phyloP scores from a whole-genome alignment of 2,113 vertebrate genomes.

The Gobius niger region DNA sequence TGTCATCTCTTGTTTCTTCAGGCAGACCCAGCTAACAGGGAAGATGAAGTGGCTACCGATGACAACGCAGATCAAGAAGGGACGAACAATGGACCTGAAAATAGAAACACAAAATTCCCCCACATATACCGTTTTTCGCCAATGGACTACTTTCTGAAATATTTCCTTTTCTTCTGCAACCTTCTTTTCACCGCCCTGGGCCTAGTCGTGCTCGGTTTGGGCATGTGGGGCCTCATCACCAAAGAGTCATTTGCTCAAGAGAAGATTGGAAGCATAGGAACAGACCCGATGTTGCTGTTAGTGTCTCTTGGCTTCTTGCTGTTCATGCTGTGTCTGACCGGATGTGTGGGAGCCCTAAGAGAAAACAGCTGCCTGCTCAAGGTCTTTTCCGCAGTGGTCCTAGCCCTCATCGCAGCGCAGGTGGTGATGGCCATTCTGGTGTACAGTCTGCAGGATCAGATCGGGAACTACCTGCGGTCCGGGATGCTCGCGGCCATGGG shows the following conservation, averaged over 20 bases:
- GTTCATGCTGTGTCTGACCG: slow-evolving; percentile 76
- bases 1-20: slow-evolving; percentile 44
- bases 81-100: slow-evolving; percentile 13
- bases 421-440: slow-evolving; percentile 73
- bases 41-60: slow-evolving; percentile 16
- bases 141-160: slow-evolving; percentile 76
- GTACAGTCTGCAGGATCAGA: slow-evolving; percentile 68
- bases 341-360: slow-evolving; percentile 82
- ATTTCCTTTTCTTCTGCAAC: slow-evolving; percentile 80
- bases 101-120: slow-evolving; percentile 11
- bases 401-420: slow-evolving; percentile 73
- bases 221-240: slow-evolving; percentile 86
- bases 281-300: slow-evolving; percentile 85
- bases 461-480: slow-evolving; percentile 68
- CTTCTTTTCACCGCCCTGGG: slow-evolving; percentile 83
- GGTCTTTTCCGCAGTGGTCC: slow-evolving; percentile 70
- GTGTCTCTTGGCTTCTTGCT: slow-evolving; percentile 73
- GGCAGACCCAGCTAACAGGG: slow-evolving; percentile 26
- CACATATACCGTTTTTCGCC: slow-evolving; percentile 27
- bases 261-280: slow-evolving; percentile 70
- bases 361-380: slow-evolving; percentile 82
- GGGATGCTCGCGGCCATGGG: slow-evolving; percentile 78
- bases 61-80: slow-evolving; percentile 33
- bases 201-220: slow-evolving; percentile 74
- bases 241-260: slow-evolving; percentile 78